Percentiles rank a stretch among this genome's conserved stretches.
Evolutionary conservation across 2,797 vertebrate genomes (phyloP).

Genomic region (Ibycter americanus): DNA sequence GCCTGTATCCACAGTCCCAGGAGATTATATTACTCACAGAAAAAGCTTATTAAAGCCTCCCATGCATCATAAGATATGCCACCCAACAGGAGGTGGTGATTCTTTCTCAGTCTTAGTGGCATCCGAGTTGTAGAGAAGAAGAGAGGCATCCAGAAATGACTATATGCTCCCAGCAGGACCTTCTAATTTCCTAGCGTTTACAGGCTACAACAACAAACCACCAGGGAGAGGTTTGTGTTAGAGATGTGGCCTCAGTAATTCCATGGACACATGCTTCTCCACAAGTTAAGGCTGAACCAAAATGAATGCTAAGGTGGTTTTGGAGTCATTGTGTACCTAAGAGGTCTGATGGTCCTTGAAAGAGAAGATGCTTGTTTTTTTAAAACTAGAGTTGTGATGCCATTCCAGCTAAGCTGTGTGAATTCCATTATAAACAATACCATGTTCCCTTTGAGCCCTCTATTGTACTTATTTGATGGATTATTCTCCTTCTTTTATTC

Average conservation of each 20-base stretch:
- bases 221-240: background rate
- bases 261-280: background rate
- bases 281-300: background rate
- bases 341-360: background rate
- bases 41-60: conserved; percentile 62
- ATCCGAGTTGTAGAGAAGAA: conserved; percentile 8
- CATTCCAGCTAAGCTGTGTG: background rate
- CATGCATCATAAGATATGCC: conserved; percentile 64
- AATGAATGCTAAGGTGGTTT: background rate
- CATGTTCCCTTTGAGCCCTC: background rate
- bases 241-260: background rate
- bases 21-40: conserved; percentile 66
- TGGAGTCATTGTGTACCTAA: background rate
- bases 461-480: background rate
- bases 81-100: conserved; percentile 25
- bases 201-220: background rate
- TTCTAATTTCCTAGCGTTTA: conserved; percentile 4
- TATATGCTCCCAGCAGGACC: background rate
- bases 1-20: conserved; percentile 37
- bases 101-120: background rate
- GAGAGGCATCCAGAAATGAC: background rate
- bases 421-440: background rate
- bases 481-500: background rate
- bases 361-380: background rate
- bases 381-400: background rate